Evolutionary conservation across 1,140 invertebrate genomes (phyloP).

Genomic region (Drosophila mayri): DNA sequence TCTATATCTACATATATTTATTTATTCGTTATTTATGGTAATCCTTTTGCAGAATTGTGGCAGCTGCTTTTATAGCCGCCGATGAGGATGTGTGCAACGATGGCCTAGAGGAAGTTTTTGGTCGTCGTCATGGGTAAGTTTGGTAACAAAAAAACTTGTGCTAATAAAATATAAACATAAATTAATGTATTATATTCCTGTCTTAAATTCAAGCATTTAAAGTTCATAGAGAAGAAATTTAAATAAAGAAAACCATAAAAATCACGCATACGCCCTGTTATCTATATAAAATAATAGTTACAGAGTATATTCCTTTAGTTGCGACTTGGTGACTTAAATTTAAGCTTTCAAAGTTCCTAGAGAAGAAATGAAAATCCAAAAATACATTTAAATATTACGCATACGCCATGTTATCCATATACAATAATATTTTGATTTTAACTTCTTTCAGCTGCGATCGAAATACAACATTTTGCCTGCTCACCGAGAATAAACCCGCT

Average conservation of each 20-base stretch:
- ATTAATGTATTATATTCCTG: background rate
- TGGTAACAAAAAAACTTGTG: background rate
- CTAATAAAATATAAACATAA: background rate
- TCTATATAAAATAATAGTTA: background rate
- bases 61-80: constrained; percentile 83
- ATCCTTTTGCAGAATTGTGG: constrained; percentile 74
- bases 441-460: constrained; percentile 76
- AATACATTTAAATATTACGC: too few relatives aligned
- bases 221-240: background rate
- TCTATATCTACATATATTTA: background rate
- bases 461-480: constrained; percentile 83
- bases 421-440: background rate
- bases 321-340: too few relatives aligned
- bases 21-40: constrained; percentile 6
- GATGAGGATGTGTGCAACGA: constrained; percentile 84
- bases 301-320: too few relatives aligned
- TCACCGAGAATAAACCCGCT: constrained; percentile 71
- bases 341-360: too few relatives aligned
- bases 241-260: too few relatives aligned
- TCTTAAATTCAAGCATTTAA: background rate
- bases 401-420: too few relatives aligned
- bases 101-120: constrained; percentile 84
- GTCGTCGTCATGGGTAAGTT: constrained; percentile 78
- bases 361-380: too few relatives aligned
- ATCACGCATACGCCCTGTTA: background rate